Evolutionary conservation across 2,797 vertebrate genomes (phyloP).

Genomic region (Mareca penelope): DNA sequence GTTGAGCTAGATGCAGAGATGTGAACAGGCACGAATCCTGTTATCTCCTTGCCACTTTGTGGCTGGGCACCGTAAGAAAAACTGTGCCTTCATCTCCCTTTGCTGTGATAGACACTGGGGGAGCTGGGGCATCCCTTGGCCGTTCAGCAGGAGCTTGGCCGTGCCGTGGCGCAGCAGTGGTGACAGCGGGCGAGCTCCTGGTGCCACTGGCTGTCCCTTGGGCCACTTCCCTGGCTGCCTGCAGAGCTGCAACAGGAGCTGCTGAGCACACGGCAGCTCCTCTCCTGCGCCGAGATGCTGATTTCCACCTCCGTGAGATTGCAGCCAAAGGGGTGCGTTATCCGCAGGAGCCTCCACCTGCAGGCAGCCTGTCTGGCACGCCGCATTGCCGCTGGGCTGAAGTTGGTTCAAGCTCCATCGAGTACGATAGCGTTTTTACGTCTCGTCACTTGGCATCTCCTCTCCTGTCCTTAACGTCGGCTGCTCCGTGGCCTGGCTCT

Average conservation of each 20-base stretch:
- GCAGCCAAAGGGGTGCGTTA: fast-evolving
- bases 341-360: background rate
- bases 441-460: background rate
- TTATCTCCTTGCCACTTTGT: background rate
- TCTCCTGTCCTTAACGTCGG: background rate
- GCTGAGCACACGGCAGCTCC: background rate
- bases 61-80: background rate
- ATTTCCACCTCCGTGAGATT: fast-evolving
- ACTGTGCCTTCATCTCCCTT: too few relatives aligned
- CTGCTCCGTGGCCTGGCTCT: background rate
- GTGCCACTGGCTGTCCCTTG: background rate
- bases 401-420: background rate
- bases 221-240: background rate
- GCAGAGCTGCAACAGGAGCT: background rate
- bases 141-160: background rate
- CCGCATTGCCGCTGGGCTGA: background rate
- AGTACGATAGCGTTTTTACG: background rate
- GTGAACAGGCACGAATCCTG: fast-evolving
- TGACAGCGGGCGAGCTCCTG: background rate
- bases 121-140: background rate
- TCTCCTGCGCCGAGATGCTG: background rate
- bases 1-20: too few relatives aligned
- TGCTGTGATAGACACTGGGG: too few relatives aligned
- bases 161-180: background rate
- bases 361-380: background rate